Evolutionary conservation across 1,140 invertebrate species (phyloP).

Genomic region (Papilio polyxenes): DNA sequence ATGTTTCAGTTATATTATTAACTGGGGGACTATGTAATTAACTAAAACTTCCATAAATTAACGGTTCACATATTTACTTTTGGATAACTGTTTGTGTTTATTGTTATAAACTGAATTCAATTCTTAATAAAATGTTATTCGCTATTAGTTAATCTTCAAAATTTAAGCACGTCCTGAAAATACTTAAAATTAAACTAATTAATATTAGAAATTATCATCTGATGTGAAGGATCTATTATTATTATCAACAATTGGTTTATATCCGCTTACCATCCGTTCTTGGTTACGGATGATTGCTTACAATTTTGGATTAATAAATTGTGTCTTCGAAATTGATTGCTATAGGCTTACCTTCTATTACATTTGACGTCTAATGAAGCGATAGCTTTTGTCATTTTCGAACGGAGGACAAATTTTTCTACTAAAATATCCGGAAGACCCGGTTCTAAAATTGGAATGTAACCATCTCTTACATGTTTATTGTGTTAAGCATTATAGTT

Average conservation of each 20-base stretch:
- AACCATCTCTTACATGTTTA: slow-evolving; percentile 55
- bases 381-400: background rate
- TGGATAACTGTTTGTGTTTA: background rate
- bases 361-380: background rate
- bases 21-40: slow-evolving; percentile 12
- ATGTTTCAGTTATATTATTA: slow-evolving; percentile 5
- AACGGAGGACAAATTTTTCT: background rate
- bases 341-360: background rate
- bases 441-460: slow-evolving; percentile 45
- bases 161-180: background rate
- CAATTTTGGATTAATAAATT: background rate
- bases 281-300: background rate
- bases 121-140: background rate
- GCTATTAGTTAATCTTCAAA: background rate
- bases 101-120: background rate
- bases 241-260: background rate
- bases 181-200: background rate
- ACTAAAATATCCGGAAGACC: slow-evolving; percentile 36
- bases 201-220: background rate
- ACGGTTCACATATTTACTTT: background rate
- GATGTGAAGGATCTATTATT: background rate
- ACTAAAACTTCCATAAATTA: background rate
- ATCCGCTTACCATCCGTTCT: background rate
- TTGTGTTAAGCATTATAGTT: slow-evolving; percentile 68
- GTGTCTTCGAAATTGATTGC: background rate